Conservation (phyloP, 2,888 invertebrate genomes). For the Atrina japonica region DNA sequence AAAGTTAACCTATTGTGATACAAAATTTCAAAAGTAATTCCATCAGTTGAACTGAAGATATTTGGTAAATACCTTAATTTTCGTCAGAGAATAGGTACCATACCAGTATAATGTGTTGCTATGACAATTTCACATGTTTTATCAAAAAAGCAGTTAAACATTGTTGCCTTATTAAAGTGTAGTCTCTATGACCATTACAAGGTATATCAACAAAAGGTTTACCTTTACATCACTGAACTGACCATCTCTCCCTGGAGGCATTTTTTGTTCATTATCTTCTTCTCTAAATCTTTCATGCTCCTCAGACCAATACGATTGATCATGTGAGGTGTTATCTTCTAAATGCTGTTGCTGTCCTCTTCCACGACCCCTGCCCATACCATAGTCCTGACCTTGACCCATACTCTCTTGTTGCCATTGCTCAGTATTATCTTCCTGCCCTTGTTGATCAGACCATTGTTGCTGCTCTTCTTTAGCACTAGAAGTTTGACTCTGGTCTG, state of each 20-base stretch:
- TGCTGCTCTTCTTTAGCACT: not conserved
- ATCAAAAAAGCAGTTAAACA: too few species aligned
- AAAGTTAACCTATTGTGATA: too few species aligned
- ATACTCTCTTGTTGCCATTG: not conserved
- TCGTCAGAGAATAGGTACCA: too few species aligned
- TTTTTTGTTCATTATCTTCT: not conserved
- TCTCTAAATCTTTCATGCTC: slow-evolving; percentile 16
- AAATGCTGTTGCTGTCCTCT: slow-evolving; percentile 19
- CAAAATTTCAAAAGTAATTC: too few species aligned
- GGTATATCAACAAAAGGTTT: too few species aligned
- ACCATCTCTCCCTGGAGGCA: slow-evolving; percentile 1
- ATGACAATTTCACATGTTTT: too few species aligned
- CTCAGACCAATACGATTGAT: slow-evolving; percentile 16
- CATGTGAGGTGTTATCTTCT: slow-evolving; percentile 7
- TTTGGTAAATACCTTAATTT: too few species aligned
- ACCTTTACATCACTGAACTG: not conserved
- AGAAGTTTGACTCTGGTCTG: not conserved
- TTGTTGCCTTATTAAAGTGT: too few species aligned
- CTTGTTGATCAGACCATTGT: not conserved
- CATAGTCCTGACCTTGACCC: slow-evolving; percentile 31
- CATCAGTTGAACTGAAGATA: too few species aligned
- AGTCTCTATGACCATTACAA: too few species aligned
- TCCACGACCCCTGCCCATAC: slow-evolving; percentile 16
- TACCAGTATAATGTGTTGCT: too few species aligned
- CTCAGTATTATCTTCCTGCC: slow-evolving; percentile 1